A percentile compares a stretch with the other conserved stretches of the same genome.
These are phyloP conservation scores for Cichlasoma orientale DNA, from an alignment of 2,797 vertebrate species.

Conservation along the genomic window DNA sequence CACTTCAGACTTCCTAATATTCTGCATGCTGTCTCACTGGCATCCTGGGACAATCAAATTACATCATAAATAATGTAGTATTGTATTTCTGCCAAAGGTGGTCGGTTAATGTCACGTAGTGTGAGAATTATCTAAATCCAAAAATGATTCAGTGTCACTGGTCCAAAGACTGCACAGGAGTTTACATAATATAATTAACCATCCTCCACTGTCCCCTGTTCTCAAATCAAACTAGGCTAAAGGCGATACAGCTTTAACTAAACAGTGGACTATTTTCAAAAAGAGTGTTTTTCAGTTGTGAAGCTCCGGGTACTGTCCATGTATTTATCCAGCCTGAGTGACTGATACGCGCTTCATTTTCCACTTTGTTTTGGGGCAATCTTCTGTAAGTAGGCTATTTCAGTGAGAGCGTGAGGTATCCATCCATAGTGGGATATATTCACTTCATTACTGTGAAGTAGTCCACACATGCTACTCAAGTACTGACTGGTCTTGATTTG, in stretches of 20 bases:
- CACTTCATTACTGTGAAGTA: slow-evolving; percentile 1
- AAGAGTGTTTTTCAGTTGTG: not conserved
- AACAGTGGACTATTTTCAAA: not conserved
- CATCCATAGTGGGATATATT: slow-evolving; percentile 12
- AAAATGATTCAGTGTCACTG: slow-evolving; percentile 30
- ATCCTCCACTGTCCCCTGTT: slow-evolving; percentile 23
- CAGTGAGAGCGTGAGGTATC: slow-evolving; percentile 13
- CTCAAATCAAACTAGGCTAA: not conserved
- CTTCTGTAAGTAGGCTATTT: not conserved
- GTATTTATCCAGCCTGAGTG: not conserved
- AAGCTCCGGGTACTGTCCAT: not conserved
- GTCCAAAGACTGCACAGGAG: slow-evolving; percentile 7
- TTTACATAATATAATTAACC: slow-evolving; percentile 51
- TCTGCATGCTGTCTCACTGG: not conserved
- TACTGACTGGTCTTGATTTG: slow-evolving; percentile 20
- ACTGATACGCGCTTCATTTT: not conserved
- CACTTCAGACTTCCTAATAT: not conserved
- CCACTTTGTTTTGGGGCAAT: not conserved
- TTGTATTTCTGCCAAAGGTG: not conserved
- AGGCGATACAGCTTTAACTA: not conserved
- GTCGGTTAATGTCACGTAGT: slow-evolving; percentile 2
- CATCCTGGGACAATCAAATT: slow-evolving; percentile 3
- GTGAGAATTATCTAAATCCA: slow-evolving; percentile 1
- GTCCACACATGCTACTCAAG: not conserved
- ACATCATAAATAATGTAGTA: slow-evolving; percentile 5